Percentiles rank a stretch among this genome's conserved stretches.
Evolutionary conservation across 1,140 invertebrate genomes (phyloP).

Genomic region (Drosophila kurseongensis): DNA sequence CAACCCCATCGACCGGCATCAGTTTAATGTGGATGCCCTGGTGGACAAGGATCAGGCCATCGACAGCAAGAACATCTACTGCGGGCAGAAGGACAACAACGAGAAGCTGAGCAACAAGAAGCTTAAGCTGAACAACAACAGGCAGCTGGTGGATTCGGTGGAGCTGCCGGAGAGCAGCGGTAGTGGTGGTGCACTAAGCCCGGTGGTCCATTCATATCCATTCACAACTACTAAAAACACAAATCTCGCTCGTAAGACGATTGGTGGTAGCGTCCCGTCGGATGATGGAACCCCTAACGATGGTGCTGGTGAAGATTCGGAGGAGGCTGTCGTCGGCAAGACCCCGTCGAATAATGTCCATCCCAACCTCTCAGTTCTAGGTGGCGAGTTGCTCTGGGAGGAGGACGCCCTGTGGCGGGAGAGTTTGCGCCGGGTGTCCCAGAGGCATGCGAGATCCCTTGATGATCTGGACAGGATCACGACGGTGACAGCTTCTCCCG

Average conservation of each 20-base stretch:
- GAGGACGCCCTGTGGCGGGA: constrained; percentile 93
- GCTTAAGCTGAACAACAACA: constrained; percentile 57
- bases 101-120: constrained; percentile 80
- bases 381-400: constrained; percentile 91
- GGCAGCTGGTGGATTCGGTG: constrained; percentile 19
- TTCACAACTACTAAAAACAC: constrained; percentile 73
- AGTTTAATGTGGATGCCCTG: constrained; percentile 86
- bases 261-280: constrained; percentile 61
- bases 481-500: constrained; percentile 23
- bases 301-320: constrained; percentile 33
- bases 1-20: constrained; percentile 88
- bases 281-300: constrained; percentile 43
- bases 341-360: constrained; percentile 60
- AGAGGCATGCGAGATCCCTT: constrained; percentile 91
- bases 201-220: constrained; percentile 60
- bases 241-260: constrained; percentile 71
- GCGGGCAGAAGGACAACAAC: constrained; percentile 86
- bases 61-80: constrained; percentile 91
- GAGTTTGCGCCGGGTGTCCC: constrained; percentile 90
- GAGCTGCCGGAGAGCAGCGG: constrained; percentile 35
- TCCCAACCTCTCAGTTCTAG: constrained; percentile 76
- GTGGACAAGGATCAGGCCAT: constrained; percentile 89
- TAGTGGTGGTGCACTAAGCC: constrained; percentile 55
- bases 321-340: constrained; percentile 9
- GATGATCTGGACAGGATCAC: constrained; percentile 89